These are phyloP conservation scores for Eumeta japonica DNA, from an alignment of 1,140 invertebrate genomes.

Conservation along the genomic window DNA sequence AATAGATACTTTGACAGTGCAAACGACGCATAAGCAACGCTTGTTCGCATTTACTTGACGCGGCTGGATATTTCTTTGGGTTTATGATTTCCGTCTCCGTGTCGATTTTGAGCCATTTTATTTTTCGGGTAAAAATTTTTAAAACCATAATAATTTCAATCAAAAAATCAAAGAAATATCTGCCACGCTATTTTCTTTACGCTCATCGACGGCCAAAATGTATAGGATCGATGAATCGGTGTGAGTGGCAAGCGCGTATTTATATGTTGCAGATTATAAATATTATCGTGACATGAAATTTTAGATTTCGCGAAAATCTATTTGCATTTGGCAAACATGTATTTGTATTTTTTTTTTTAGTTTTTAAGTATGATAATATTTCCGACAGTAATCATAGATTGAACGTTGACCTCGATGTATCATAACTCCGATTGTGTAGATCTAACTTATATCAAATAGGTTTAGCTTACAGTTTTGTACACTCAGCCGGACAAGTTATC, in stretches of 20 bases:
- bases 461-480: conserved; percentile 28
- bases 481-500: conserved; percentile 40
- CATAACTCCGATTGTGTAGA: conserved; percentile 39
- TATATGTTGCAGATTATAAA: too few species aligned
- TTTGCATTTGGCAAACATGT: neutral
- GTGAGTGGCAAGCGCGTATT: too few species aligned
- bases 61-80: neutral
- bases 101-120: too few species aligned
- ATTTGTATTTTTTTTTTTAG: neutral
- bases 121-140: too few species aligned
- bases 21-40: conserved; percentile 18
- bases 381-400: too few species aligned
- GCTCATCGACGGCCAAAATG: too few species aligned
- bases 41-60: conserved; percentile 47
- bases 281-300: conserved; percentile 20
- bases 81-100: neutral
- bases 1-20: neutral
- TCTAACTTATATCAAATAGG: conserved; percentile 25
- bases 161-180: too few species aligned
- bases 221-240: too few species aligned
- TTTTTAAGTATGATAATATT: too few species aligned
- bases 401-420: conserved; percentile 35
- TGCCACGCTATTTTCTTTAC: too few species aligned
- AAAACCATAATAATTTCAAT: too few species aligned
- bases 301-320: conserved; percentile 27